Percentiles rank a stretch among this genome's conserved stretches.
These are phyloP conservation scores for Allolobophora icterica DNA, from an alignment of 2,888 invertebrate species.

Conservation along the genomic window DNA sequence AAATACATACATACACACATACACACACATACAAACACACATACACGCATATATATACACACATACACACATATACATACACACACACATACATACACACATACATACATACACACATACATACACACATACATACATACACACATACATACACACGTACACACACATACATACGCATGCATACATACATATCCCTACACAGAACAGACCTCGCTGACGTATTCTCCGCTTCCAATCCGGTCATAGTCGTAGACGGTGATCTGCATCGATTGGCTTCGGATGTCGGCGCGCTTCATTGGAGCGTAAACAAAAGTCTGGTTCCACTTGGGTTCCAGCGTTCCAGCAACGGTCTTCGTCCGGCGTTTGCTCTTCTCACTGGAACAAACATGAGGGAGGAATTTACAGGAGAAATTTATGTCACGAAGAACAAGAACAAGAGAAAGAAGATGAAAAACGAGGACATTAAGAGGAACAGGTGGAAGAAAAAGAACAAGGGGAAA, in stretches of 20 bases:
- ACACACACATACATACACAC: slow-evolving; percentile 23
- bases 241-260: slow-evolving; percentile 98
- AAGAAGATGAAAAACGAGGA: too few species aligned
- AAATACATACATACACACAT: not conserved
- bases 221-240: slow-evolving; percentile 84
- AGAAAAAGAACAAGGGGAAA: too few species aligned
- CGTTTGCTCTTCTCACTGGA: slow-evolving; percentile 91
- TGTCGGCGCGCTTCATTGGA: slow-evolving; percentile 84
- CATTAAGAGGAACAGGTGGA: too few species aligned
- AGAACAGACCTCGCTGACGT: slow-evolving; percentile 83
- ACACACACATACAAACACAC: not conserved
- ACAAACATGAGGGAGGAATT: not conserved
- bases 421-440: too few species aligned
- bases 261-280: slow-evolving; percentile 87
- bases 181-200: not conserved
- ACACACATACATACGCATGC: not conserved
- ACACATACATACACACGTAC: too few species aligned
- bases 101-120: slow-evolving; percentile 28
- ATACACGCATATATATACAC: not conserved
- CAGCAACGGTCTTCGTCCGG: slow-evolving; percentile 91
- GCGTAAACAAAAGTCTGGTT: slow-evolving; percentile 95
- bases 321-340: slow-evolving; percentile 97
- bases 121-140: slow-evolving; percentile 14
- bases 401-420: not conserved
- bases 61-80: slow-evolving; percentile 4